phyloP scores from a whole-genome alignment of 2,113 vertebrate genomes.

The Eulemur rufifrons region DNA sequence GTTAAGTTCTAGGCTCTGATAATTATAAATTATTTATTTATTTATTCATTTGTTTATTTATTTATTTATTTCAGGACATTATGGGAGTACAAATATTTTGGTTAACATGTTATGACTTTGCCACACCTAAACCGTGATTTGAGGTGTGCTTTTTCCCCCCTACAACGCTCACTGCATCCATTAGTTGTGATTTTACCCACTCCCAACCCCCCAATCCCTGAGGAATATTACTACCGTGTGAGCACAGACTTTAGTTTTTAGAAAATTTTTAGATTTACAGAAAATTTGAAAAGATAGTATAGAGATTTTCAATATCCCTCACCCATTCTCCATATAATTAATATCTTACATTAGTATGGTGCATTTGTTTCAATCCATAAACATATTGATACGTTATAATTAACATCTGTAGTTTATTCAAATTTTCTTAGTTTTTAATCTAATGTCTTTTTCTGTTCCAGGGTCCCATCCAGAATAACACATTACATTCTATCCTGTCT shows the following conservation, averaged over 20 bases:
- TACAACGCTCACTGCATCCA: no score
- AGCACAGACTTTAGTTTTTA: background rate
- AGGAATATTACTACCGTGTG: no score
- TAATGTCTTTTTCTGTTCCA: background rate
- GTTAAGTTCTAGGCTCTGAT: background rate
- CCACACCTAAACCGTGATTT: no score
- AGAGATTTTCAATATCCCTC: background rate
- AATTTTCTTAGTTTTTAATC: background rate
- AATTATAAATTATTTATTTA: background rate
- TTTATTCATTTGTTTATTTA: no score
- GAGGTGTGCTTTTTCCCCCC: no score
- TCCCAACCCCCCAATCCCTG: no score
- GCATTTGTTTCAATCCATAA: background rate
- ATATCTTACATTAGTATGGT: background rate
- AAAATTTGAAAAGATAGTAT: background rate
- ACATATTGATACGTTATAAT: background rate
- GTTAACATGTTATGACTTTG: no score
- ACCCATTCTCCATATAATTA: background rate
- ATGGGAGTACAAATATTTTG: no score
- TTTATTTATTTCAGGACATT: no score
- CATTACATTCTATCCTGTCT: no score
- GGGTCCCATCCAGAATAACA: background rate
- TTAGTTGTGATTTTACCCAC: no score
- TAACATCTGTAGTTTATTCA: background rate
- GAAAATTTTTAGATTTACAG: background rate